Conservation (phyloP, 2,888 invertebrate genomes). For the Caenorhabditis sp. region DNA sequence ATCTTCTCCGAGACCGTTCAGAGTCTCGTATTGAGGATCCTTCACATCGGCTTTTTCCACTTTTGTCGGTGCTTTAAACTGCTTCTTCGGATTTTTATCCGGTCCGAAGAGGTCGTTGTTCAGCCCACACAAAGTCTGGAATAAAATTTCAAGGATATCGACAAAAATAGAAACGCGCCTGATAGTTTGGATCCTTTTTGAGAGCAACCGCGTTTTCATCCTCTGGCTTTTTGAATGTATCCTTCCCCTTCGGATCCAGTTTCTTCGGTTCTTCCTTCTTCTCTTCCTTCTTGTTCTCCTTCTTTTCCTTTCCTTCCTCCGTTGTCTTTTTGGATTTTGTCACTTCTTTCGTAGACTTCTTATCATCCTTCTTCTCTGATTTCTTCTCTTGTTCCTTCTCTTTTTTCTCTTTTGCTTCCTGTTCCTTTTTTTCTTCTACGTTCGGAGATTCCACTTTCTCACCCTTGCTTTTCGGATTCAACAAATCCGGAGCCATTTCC, state of each 20-base stretch:
- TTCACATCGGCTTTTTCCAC: conserved; percentile 69
- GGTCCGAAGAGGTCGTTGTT: conserved; percentile 61
- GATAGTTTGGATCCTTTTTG: conserved; percentile 69
- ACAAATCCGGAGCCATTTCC: conserved; percentile 4
- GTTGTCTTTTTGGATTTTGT: conserved; percentile 16
- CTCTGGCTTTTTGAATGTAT: conserved; percentile 63
- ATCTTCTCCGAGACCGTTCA: conserved; percentile 65
- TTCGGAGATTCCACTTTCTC: conserved; percentile 8
- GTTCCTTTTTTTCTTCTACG: conserved; percentile 3
- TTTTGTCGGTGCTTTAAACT: conserved; percentile 67
- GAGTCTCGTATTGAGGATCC: conserved; percentile 70
- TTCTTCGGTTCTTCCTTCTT: conserved; percentile 57
- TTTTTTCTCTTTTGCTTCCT: conserved; percentile 32
- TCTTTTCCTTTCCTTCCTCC: conserved; percentile 5
- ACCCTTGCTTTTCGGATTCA: conserved; percentile 8
- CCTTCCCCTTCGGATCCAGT: conserved; percentile 44
- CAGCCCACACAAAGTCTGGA: conserved; percentile 55
- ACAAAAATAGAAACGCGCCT: neutral
- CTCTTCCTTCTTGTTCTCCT: conserved; percentile 16
- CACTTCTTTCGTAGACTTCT: conserved; percentile 20
- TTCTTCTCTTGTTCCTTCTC: conserved; percentile 38
- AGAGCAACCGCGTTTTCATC: conserved; percentile 58
- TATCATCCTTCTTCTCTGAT: conserved; percentile 29
- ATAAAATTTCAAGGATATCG: neutral
- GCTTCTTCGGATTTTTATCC: conserved; percentile 68